Evolutionary conservation across 2,888 invertebrate species (phyloP), one percentile per base, ranked within the genome.

Genomic region (Loripinus fragilis): DNA sequence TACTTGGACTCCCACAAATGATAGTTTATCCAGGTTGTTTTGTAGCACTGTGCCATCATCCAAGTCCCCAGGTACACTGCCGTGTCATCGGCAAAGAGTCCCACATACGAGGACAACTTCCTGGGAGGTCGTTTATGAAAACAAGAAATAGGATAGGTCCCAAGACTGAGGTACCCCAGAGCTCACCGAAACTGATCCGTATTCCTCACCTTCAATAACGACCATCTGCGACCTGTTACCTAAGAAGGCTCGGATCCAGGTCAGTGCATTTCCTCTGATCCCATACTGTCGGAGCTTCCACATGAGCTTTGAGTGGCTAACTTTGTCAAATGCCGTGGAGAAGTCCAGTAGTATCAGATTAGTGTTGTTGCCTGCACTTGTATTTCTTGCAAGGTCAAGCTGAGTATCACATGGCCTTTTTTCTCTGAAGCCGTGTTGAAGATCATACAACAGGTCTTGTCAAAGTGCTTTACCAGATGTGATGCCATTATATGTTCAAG

Each of bases 261-360:
- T 3, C 15, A 28, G 23, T 23, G 23, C 55, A 55, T 10, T 55
- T 23, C 12, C 23, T 12, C 55, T n/a, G 10, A 55, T 23, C 23
- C 55, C 55, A 55, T 55, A 25, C n/a, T 55, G 23, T 7, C 25
- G 25, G 5, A 55, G 55, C 28, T 55, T 55, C 23, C 23, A 28
- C 3, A 23, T 3, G 2, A 23, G 25, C 23, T 28, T 55, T 25
- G 55, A 28, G 55, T 25, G 55, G 7, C 7, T 23, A 7, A 55
- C 55, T 25, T 55, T 55, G 55, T 55, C 55, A 55, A 55, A 55
- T 5, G 55, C 55, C 28, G 23, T 55, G 2, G 55, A 23, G 55
- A 55, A 38, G 38, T 38, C 38, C 38, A 38, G 38, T 12, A 38
- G 38, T 38, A 38, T 12, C 38, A 38, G 38, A 55, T 10, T 15